Conservation (phyloP, 1,140 invertebrate species). For the Drosophila nigromelanica region DNA sequence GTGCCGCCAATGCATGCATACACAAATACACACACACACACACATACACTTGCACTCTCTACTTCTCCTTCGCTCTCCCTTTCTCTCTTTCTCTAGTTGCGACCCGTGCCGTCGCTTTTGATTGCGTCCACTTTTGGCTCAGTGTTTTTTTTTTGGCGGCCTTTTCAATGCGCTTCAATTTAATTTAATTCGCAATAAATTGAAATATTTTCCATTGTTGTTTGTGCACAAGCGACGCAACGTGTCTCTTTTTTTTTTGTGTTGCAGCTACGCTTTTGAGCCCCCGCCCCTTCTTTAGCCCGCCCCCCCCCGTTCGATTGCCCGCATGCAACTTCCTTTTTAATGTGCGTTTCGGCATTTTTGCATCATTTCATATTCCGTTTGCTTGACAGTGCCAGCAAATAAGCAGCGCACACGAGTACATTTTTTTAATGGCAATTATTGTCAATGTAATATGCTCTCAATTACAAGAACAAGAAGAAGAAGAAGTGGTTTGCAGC, state of each 20-base stretch:
- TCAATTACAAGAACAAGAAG: constrained; percentile 26
- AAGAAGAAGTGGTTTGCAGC: neutral
- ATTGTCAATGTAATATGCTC: constrained; percentile 35
- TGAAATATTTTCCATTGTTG: constrained; percentile 74
- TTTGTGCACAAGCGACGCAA: constrained; percentile 55
- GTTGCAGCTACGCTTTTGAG: constrained; percentile 9
- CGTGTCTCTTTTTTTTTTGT: constrained; percentile 15
- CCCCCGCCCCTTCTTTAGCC: neutral
- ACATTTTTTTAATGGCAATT: constrained; percentile 15
- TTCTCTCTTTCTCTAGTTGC: neutral
- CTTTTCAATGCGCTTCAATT: constrained; percentile 81
- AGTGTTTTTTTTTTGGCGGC: constrained; percentile 43
- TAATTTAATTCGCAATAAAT: constrained; percentile 81
- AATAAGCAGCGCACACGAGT: constrained; percentile 32
- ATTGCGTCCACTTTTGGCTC: constrained; percentile 39
- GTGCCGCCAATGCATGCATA: constrained; percentile 64
- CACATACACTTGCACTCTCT: constrained; percentile 3
- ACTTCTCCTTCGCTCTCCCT: neutral
- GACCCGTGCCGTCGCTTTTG: constrained; percentile 46
- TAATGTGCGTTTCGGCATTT: constrained; percentile 38
- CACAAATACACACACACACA: constrained; percentile 18
- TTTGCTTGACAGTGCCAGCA: constrained; percentile 43
- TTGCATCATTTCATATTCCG: constrained; percentile 35
- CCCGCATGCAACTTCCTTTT: constrained; percentile 70
- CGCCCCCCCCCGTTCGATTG: too few relatives aligned